Evolutionary conservation across 2,888 invertebrate species (phyloP).

Genomic region (Eilema depressum): DNA sequence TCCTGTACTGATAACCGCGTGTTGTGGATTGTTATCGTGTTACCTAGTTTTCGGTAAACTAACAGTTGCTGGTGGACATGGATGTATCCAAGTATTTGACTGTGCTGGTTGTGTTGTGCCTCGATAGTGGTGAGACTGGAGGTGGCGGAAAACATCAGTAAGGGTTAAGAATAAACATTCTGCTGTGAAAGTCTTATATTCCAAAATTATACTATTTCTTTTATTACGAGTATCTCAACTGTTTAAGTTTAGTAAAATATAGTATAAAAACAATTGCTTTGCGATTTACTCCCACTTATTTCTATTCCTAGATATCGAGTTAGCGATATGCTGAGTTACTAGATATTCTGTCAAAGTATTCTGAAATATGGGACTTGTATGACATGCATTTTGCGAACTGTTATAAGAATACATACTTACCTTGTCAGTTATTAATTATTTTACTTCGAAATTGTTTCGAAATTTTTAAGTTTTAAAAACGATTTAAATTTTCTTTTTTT

Average conservation of each 20-base stretch:
- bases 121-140: slow-evolving; percentile 73
- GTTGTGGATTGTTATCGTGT: slow-evolving; percentile 59
- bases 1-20: slow-evolving; percentile 52
- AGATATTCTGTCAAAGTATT: not conserved
- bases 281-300: slow-evolving; percentile 2
- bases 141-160: slow-evolving; percentile 82
- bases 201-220: not conserved
- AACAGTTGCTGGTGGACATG: slow-evolving; percentile 55
- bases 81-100: slow-evolving; percentile 70
- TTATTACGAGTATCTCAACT: not conserved
- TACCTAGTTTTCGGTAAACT: slow-evolving; percentile 21
- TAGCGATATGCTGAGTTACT: not conserved
- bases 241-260: not conserved
- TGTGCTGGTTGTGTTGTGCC: slow-evolving; percentile 68
- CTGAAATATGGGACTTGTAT: not conserved
- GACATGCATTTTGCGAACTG: slow-evolving; percentile 10
- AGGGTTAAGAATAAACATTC: slow-evolving; percentile 46
- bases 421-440: not conserved
- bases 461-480: too few relatives aligned
- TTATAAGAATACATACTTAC: not conserved
- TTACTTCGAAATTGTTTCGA: not conserved
- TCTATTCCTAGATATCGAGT: not conserved
- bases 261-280: not conserved
- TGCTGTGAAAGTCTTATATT: not conserved
- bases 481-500: not conserved